Percentiles rank a stretch among this genome's conserved stretches.
phyloP scores from a whole-genome alignment of 2,113 vertebrate genomes.

The Nannobrachium achirus region DNA sequence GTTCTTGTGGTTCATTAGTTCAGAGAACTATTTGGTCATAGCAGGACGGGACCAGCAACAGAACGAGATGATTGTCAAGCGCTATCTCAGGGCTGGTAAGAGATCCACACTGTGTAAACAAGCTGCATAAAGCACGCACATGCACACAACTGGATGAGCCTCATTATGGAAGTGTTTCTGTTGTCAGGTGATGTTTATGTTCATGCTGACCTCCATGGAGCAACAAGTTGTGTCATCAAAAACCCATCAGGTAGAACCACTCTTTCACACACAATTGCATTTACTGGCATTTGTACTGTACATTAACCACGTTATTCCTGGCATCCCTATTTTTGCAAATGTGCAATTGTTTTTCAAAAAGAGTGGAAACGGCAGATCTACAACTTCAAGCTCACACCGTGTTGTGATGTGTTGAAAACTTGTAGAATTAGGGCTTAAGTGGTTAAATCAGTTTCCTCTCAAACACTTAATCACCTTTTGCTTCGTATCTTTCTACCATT shows the following conservation, averaged over 20 bases:
- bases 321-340: too few species aligned
- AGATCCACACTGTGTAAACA: neutral
- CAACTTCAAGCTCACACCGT: too few species aligned
- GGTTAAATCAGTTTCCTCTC: neutral
- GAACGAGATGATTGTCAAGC: conserved; percentile 97
- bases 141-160: neutral
- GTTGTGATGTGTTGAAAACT: too few species aligned
- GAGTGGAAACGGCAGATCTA: too few species aligned
- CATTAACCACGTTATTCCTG: too few species aligned
- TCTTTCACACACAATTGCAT: too few species aligned
- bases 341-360: too few species aligned
- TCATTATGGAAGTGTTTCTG: neutral
- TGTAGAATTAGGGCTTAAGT: too few species aligned
- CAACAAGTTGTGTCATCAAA: conserved; percentile 97
- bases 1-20: conserved; percentile 98
- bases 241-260: conserved; percentile 87
- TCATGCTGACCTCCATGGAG: conserved; percentile 96
- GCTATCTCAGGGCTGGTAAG: conserved; percentile 89
- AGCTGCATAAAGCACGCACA: neutral
- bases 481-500: neutral
- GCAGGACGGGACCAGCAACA: conserved; percentile 97
- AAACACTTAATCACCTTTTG: neutral
- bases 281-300: too few species aligned
- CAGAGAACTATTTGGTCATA: conserved; percentile 96
- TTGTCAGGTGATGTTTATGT: conserved; percentile 92